These are phyloP conservation scores for western clawed frog (Xenopus tropicalis) DNA, from an alignment of 2,113 vertebrate genomes.

Conservation along the genomic window UCB_Xtro_10.0 CM004448.2:64387001-64387500, in stretches of 20 bases:
- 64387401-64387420: background rate
- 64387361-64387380: background rate
- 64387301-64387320: background rate
- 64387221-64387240: conserved; percentile 58
- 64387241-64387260: conserved; percentile 45
- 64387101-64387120: background rate
- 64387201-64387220: conserved; percentile 55
- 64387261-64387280: conserved; percentile 53
- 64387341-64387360: background rate
- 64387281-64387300: conserved; percentile 37
- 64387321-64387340: conserved; percentile 6
- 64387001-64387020: too few relatives aligned
- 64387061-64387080: background rate
- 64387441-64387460: background rate
- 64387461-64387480: too few relatives aligned
- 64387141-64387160: fast-evolving
- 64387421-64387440: background rate
- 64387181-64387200: conserved; percentile 56
- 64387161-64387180: conserved; percentile 27
- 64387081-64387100: background rate
- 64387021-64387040: too few relatives aligned
- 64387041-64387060: background rate
- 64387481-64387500: too few relatives aligned
- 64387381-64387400: background rate
- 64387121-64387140: background rate